phyloP scores from a whole-genome alignment of 2,113 vertebrate species.

The Hippocampus mohnikei region DNA sequence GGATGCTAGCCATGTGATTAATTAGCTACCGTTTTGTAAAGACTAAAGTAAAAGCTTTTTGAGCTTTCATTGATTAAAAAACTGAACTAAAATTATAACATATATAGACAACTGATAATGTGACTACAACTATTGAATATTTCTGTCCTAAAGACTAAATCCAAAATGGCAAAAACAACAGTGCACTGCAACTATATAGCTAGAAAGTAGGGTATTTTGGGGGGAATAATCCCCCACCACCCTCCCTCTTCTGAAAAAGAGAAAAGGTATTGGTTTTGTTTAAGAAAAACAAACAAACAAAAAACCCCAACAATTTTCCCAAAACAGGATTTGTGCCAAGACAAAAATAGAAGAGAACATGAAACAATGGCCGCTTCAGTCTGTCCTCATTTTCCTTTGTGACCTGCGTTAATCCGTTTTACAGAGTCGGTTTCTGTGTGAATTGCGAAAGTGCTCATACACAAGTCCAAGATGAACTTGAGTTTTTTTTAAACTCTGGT shows the following conservation, averaged over 20 bases:
- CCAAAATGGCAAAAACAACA: too few relatives aligned
- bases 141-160: too few relatives aligned
- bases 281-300: not conserved
- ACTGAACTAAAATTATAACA: too few relatives aligned
- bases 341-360: constrained; percentile 18
- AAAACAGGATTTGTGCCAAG: constrained; percentile 28
- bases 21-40: too few relatives aligned
- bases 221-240: constrained; percentile 7
- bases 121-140: too few relatives aligned
- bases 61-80: too few relatives aligned
- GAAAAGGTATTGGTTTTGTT: constrained; percentile 14
- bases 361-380: constrained; percentile 13
- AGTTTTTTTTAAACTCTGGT: constrained; percentile 13
- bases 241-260: not conserved
- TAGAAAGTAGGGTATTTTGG: constrained; percentile 2
- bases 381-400: constrained; percentile 33
- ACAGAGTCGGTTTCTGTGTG: constrained; percentile 31
- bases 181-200: not conserved
- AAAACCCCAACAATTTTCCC: not conserved
- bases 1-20: too few relatives aligned
- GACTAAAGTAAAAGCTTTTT: too few relatives aligned
- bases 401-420: constrained; percentile 44
- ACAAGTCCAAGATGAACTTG: constrained; percentile 28
- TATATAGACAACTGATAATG: too few relatives aligned
- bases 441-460: constrained; percentile 28